Base-by-base conservation (phyloP, 2,797 vertebrate species). In the Sebastes ruberrimus region DNA sequence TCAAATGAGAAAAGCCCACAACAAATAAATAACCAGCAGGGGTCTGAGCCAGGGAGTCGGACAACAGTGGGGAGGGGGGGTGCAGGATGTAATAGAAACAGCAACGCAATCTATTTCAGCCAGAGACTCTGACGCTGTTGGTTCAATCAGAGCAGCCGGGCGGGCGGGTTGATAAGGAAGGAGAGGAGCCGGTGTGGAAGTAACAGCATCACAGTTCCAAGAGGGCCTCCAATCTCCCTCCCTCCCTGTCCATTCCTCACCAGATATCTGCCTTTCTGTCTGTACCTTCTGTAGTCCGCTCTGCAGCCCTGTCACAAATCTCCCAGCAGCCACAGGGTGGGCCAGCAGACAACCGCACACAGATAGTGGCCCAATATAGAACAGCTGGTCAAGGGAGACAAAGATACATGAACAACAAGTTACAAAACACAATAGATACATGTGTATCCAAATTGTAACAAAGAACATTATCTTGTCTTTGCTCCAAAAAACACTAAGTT, bases 21-120 rank as follows among this genome's bases (percentile, higher is more conserved):
- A 88, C 91, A 92, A 92, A 94, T 95, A 94, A 95, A 94, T 91
- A 94, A 93, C 72, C 83, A 74, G 76, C 76, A 67, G 80, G 66
- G 81, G 71, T 78, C 76, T 59, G 82, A 84, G 81, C 71, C 74
- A 22, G 79, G 33, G 28, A 90, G 82, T 74, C 28, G 20, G 82
- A 84, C 82, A 84, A 77, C 59, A 32, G 70, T 14, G 7, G 23
- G 35, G 30, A 49, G 33, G 11, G 16, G 38, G 52, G 33, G 25
- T 3, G 46, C 6, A 71, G 77, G 73, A 75, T 74, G 76, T 90
- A 91, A 93, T 91, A 83, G 91, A 93, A 91, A 85, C 76, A 76
- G 80, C 79, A 76, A 63, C 71, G 53, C 90, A 85, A 89, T 94
- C 87, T 89, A 77, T 92, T 93, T 89, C 81, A 86, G 88, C 77